Conservation (phyloP, 2,888 invertebrate genomes). For the Dryobota labecula region DNA sequence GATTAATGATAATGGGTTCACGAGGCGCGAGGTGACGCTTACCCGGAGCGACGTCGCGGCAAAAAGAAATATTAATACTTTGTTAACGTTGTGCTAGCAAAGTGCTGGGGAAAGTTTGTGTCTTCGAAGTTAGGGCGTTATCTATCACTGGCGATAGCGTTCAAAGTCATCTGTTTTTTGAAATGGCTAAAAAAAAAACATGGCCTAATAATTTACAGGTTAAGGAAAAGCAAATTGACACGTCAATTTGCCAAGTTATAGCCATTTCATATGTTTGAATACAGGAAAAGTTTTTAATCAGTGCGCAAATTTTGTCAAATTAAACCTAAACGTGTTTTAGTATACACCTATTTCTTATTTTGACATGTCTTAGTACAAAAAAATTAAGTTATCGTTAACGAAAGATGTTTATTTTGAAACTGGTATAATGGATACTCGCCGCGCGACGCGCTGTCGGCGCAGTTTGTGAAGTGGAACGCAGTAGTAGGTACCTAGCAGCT, state of each 20-base stretch:
- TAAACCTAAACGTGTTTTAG: no score
- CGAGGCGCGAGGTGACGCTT: conserved; percentile 81
- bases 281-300: no score
- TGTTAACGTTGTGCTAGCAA: conserved; percentile 68
- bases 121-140: conserved; percentile 43
- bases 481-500: no score
- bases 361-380: no score
- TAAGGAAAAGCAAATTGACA: neutral
- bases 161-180: conserved; percentile 10
- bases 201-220: neutral
- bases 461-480: no score
- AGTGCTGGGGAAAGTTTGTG: conserved; percentile 66
- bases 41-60: conserved; percentile 67
- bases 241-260: neutral
- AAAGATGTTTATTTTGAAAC: no score
- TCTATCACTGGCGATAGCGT: conserved; percentile 30
- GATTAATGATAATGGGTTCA: conserved; percentile 87
- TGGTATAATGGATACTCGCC: no score
- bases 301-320: no score
- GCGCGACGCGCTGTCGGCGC: no score
- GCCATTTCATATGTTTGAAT: no score
- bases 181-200: neutral
- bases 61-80: conserved; percentile 80
- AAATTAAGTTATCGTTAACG: no score
- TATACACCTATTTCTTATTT: no score